Conservation (phyloP, 2,888 invertebrate species). For the Lycaena phlaeas region DNA sequence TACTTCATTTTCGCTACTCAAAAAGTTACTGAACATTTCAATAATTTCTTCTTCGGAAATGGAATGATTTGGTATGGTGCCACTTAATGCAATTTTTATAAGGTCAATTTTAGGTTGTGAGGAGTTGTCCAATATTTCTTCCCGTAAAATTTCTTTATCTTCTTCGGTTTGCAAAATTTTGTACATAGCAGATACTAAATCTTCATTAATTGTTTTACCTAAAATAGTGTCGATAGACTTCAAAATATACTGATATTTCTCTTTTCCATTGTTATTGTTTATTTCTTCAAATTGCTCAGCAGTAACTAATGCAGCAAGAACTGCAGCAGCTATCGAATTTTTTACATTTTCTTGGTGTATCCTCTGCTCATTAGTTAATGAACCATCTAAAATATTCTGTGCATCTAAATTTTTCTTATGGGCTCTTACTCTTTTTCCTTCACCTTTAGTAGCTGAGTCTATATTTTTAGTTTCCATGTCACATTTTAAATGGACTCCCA, state of each 20-base stretch:
- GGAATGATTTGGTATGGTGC: slow-evolving; percentile 51
- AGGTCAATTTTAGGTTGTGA: slow-evolving; percentile 76
- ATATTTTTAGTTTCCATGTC: slow-evolving; percentile 43
- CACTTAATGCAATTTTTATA: slow-evolving; percentile 71
- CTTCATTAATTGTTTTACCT: slow-evolving; percentile 61
- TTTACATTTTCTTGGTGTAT: slow-evolving; percentile 65
- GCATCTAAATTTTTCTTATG: slow-evolving; percentile 39
- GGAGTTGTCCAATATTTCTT: slow-evolving; percentile 64
- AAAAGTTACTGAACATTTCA: slow-evolving; percentile 75
- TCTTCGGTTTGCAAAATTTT: slow-evolving; percentile 65
- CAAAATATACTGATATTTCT: slow-evolving; percentile 62
- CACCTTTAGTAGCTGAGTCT: slow-evolving; percentile 26
- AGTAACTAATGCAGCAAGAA: slow-evolving; percentile 63
- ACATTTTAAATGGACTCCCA: slow-evolving; percentile 61
- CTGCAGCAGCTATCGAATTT: slow-evolving; percentile 68
- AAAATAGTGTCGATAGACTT: slow-evolving; percentile 67
- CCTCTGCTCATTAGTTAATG: slow-evolving; percentile 35
- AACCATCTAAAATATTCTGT: slow-evolving; percentile 28
- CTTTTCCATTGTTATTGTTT: slow-evolving; percentile 62
- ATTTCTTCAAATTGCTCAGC: slow-evolving; percentile 65
- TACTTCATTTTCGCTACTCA: slow-evolving; percentile 76
- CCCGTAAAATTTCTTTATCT: slow-evolving; percentile 55
- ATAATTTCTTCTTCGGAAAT: slow-evolving; percentile 73
- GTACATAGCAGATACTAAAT: slow-evolving; percentile 62
- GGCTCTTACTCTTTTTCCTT: slow-evolving; percentile 40